A percentile compares a stretch with the other conserved stretches of the same genome.
Evolutionary conservation across 2,797 vertebrate species (phyloP).

Genomic region (Potorous gilbertii): DNA sequence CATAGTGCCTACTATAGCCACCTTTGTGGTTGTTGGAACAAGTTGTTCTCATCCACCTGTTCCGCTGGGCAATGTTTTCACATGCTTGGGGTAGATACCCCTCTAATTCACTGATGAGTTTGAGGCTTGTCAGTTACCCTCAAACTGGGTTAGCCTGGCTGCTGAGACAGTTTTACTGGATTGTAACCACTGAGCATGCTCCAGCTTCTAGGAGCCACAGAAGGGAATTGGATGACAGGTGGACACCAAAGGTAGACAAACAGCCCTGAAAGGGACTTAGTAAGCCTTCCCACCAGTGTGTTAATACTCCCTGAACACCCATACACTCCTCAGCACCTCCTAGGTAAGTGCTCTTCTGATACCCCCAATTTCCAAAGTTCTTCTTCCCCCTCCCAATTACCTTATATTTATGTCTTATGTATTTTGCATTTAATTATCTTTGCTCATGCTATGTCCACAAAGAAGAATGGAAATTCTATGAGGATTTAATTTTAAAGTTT

Average conservation of each 20-base stretch:
- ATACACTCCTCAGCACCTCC: background rate
- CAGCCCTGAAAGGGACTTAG: background rate
- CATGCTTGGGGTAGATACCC: background rate
- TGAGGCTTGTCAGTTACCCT: background rate
- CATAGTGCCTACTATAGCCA: background rate
- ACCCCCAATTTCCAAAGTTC: background rate
- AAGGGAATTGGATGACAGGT: background rate
- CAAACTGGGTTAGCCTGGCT: background rate
- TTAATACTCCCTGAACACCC: background rate
- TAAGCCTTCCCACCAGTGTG: background rate
- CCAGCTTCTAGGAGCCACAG: background rate
- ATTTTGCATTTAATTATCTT: background rate
- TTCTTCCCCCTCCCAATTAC: background rate
- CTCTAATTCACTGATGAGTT: background rate
- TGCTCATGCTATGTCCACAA: background rate
- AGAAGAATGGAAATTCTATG: background rate
- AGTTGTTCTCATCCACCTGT: background rate
- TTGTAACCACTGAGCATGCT: background rate
- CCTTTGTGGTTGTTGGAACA: background rate
- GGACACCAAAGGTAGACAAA: background rate
- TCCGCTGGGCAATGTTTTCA: background rate
- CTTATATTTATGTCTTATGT: background rate
- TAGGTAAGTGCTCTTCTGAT: background rate
- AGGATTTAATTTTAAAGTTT: too few species aligned
- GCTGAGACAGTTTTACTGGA: background rate